These are phyloP conservation scores for Siderastrea radians DNA, from an alignment of 92 coral and sea anemone species.

Conservation along the genomic window DNA sequence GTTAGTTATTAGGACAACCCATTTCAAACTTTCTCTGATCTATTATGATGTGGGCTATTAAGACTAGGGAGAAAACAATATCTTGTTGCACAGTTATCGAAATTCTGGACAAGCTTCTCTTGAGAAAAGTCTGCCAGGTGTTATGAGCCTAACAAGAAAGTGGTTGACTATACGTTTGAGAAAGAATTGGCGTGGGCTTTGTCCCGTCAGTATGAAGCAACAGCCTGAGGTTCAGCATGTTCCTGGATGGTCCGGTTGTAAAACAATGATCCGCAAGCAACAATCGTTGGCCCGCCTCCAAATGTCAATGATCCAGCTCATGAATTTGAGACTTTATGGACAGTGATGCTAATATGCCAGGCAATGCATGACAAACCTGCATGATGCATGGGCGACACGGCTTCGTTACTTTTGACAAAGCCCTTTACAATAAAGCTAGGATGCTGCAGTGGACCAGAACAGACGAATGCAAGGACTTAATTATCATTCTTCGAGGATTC, in stretches of 20 bases:
- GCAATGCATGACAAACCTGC: conserved; percentile 6
- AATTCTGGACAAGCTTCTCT: too few species aligned
- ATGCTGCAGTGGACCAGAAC: conserved; percentile 67
- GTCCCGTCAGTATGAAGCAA: conserved; percentile 12
- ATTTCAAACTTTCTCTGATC: too few species aligned
- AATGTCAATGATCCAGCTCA: conserved; percentile 64
- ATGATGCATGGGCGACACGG: neutral
- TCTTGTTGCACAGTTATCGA: too few species aligned
- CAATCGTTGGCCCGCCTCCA: conserved; percentile 61
- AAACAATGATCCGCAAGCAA: conserved; percentile 20
- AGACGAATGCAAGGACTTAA: conserved; percentile 39
- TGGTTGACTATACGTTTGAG: conserved; percentile 46
- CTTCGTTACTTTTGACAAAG: conserved; percentile 57
- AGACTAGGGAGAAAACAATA: too few species aligned
- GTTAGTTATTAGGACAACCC: too few species aligned
- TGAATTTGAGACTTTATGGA: conserved; percentile 57
- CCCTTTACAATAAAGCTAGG: conserved; percentile 57
- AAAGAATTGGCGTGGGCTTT: conserved; percentile 74
- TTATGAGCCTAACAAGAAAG: conserved; percentile 54
- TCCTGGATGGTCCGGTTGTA: conserved; percentile 62
- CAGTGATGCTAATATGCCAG: conserved; percentile 36
- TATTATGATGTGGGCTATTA: too few species aligned
- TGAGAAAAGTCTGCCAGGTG: conserved; percentile 2
- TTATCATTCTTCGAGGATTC: conserved; percentile 60
- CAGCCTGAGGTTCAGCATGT: conserved; percentile 57